phyloP scores from a whole-genome alignment of 2,888 invertebrate genomes.

The Cremastinae sp. region DNA sequence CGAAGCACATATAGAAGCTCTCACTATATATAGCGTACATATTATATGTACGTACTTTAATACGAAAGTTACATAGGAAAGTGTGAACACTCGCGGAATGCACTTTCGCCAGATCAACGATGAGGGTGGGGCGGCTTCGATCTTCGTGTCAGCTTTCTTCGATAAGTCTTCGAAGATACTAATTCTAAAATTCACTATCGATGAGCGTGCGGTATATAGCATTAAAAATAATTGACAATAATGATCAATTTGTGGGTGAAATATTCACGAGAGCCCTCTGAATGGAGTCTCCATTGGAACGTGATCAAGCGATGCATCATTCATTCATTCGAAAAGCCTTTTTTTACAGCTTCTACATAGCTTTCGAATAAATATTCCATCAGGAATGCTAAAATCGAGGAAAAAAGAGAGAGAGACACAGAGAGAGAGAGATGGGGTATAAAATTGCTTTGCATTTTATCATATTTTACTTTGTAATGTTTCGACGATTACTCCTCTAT shows the following conservation, averaged over 20 bases:
- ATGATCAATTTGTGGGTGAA: too few relatives aligned
- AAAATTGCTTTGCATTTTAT: conserved; percentile 29
- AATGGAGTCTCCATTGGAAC: conserved; percentile 13
- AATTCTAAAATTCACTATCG: conserved; percentile 9
- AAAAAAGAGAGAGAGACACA: too few relatives aligned
- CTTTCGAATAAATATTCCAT: conserved; percentile 29
- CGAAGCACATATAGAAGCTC: conserved; percentile 31
- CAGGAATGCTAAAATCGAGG: too few relatives aligned
- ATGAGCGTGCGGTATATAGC: conserved; percentile 21
- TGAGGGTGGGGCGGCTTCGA: neutral
- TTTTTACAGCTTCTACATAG: conserved; percentile 18
- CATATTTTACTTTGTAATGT: conserved; percentile 52
- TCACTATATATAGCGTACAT: conserved; percentile 10
- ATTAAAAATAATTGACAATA: too few relatives aligned
- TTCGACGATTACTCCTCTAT: conserved; percentile 22
- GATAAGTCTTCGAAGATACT: conserved; percentile 8
- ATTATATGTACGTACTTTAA: conserved; percentile 12
- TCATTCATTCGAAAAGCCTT: conserved; percentile 25
- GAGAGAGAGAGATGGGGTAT: neutral
- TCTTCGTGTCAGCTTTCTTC: conserved; percentile 23
- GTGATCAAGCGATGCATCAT: conserved; percentile 34
- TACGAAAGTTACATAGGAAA: conserved; percentile 16
- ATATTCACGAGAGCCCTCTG: too few relatives aligned
- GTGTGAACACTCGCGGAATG: neutral
- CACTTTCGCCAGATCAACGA: neutral